Base-by-base conservation (phyloP, 2,113 vertebrate species). In the Nothobranchius furzeri region DNA sequence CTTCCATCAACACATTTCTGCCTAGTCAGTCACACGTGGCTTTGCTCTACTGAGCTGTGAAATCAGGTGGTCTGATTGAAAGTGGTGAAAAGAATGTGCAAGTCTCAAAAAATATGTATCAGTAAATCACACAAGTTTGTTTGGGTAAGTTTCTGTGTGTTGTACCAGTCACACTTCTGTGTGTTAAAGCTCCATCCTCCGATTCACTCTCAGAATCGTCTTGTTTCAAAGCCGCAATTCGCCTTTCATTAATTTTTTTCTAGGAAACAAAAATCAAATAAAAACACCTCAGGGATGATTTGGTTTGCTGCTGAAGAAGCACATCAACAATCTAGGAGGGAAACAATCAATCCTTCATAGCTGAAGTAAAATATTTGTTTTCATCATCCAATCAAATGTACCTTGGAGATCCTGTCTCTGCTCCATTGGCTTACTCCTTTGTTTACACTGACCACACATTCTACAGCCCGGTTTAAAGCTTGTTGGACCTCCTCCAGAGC, bases 361-460 rank as follows among this genome's bases (percentile, higher is more conserved):
- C 15, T n/a, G 10, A 25, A 48, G 42, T 17, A 45, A 59, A 6
- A 57, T 40, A 40, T n/a, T 0, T 12, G 14, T 15, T 20, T 2
- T 0, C 14, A 43, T 51, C 17, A 17, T 78, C 4, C n/a, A 17
- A 24, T 30, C 17, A 51, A 71, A 57, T 92, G 47, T 35, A 99
- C 97, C 95, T 95, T 93, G 36, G 92, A 94, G 70, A 91, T 86
- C 57, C 92, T 94, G 75, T 97, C 95, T 30, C 92, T 90, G 79
- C 89, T 95, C 97, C 97, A 99, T 68, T 96, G 95, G 66, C 88
- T 87, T 3, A 98, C 93, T 24, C 96, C 95, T 85, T 95, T 96
- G 76, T 85, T 94, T 66, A 95, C 94, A 9, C 83, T 94, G 85
- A 98, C 84, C 51, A 98, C 87, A 68, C 62, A 92, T 24, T 96